A percentile compares a stretch with the other conserved stretches of the same genome.
These are phyloP conservation scores for Rhodinocichla rosea DNA, from an alignment of 2,113 vertebrate species.

Conservation along the genomic window DNA sequence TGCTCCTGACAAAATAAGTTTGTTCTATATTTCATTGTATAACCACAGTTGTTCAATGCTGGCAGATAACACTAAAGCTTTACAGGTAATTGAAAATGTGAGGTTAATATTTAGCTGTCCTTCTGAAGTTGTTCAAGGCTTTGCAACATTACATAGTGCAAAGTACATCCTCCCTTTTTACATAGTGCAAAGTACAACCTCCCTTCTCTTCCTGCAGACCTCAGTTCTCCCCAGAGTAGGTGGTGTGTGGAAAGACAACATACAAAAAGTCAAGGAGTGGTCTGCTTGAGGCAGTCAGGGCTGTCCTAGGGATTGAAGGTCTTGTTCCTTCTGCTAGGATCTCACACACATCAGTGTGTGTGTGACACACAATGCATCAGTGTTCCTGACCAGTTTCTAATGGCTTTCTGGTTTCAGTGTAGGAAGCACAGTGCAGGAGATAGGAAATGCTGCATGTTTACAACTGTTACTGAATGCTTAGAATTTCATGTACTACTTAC, in stretches of 20 bases:
- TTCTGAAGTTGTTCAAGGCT: background rate
- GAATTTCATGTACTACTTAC: background rate
- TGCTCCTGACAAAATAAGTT: background rate
- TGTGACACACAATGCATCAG: accelerated
- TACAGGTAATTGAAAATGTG: background rate
- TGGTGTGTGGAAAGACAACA: background rate
- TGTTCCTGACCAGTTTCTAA: background rate
- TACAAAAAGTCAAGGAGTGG: background rate
- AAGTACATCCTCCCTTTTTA: background rate
- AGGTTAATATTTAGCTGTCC: conserved; percentile 18
- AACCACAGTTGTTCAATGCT: background rate
- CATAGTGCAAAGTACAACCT: background rate
- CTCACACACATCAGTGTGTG: background rate
- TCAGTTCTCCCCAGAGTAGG: background rate
- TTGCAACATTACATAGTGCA: background rate
- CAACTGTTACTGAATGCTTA: background rate
- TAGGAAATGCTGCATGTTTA: background rate
- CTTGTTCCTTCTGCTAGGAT: background rate
- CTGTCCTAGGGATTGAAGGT: background rate
- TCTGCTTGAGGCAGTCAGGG: background rate
- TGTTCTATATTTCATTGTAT: background rate
- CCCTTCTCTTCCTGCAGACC: background rate
- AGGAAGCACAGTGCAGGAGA: background rate
- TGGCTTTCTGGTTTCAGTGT: background rate
- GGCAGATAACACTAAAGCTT: background rate